Base-by-base conservation (phyloP, 30 jellyfish, hydroid and myxozoan genomes). In the Aurelia coerulea region DNA sequence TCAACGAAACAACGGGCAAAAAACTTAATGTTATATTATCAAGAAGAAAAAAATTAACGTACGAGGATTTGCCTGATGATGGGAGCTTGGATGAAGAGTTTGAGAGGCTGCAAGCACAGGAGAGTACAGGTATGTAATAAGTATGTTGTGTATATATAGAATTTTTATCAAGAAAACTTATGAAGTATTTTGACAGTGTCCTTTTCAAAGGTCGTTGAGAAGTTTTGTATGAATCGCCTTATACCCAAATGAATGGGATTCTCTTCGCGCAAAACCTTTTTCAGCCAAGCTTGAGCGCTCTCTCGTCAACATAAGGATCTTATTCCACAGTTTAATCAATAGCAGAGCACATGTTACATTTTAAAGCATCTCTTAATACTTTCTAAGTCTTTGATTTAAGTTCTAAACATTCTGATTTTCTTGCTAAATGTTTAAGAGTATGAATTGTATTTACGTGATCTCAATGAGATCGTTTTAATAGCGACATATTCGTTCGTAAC, bases 31-130 rank as follows among this genome's bases (percentile, higher is more conserved):
- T 46, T 29, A 46, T 16, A 50, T 35, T 68, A 37, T 2, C 67
- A 72, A 41, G 23, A 39, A 53, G 54, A 68, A 46, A 34, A 35
- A 31, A 63, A 23, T 51, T 84, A 54, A 73, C 93, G 3, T 72
- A 72, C 73, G 93, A 62, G 6, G 93, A 84, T 42, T 32, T 84
- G 31, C 93, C 93, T 19, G 93, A 84, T 18, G 93, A 84, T 63
- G 93, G 93, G 41, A 65, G 86, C 42, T 10, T 77, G 53, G 93
- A 84, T 34, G 88, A 73, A 16, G 88, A 74, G 60, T 84, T 59
- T 17, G 72, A 17, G 29, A 73, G 56, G 70, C 82, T 53, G 52
- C 93, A 84, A 32, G 56, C 74, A 15, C 67, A 62, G 41, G 53
- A 58, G 41, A 5, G 16, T 29, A 62, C 68, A 50, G 91, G 84